Evolutionary conservation across 2,888 invertebrate species (phyloP).

Genomic region (Crioceris asparagi): DNA sequence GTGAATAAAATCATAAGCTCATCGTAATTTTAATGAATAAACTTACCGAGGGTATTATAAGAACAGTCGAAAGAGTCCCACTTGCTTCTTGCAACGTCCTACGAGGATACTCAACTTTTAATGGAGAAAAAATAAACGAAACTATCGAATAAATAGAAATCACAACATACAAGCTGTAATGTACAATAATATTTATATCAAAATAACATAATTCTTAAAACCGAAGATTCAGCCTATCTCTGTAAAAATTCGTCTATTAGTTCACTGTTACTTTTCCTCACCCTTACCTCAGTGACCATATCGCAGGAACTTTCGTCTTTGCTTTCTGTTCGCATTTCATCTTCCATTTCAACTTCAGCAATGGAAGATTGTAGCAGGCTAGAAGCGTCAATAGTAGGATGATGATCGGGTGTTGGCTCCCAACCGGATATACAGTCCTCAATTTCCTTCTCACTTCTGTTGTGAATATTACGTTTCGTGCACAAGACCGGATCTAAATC

Average conservation of each 20-base stretch:
- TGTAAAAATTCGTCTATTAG: no score
- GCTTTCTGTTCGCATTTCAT: no score
- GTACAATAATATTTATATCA: no score
- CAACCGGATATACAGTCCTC: conserved; percentile 59
- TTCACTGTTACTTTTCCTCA: no score
- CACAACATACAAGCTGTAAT: no score
- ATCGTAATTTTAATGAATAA: no score
- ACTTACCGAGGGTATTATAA: conserved; percentile 74
- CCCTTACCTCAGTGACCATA: no score
- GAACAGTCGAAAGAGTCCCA: conserved; percentile 84
- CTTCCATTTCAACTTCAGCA: conserved; percentile 76
- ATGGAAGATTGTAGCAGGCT: conserved; percentile 76
- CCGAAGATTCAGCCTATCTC: no score
- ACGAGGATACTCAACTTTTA: conserved; percentile 32
- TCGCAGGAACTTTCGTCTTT: no score
- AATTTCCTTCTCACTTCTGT: conserved; percentile 68
- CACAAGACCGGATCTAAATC: conserved; percentile 71
- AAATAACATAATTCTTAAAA: neutral
- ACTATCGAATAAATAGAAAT: conserved; percentile 1
- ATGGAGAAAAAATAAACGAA: conserved; percentile 12
- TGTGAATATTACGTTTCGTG: conserved; percentile 74
- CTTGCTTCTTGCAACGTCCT: conserved; percentile 51
- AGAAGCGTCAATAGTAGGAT: conserved; percentile 71
- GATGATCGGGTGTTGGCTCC: conserved; percentile 70
- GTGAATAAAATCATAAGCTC: no score